Percentiles rank a stretch among this genome's conserved stretches.
phyloP scores from a whole-genome alignment of 2,113 vertebrate species.

The Oncorhynchus mykiss region DNA sequence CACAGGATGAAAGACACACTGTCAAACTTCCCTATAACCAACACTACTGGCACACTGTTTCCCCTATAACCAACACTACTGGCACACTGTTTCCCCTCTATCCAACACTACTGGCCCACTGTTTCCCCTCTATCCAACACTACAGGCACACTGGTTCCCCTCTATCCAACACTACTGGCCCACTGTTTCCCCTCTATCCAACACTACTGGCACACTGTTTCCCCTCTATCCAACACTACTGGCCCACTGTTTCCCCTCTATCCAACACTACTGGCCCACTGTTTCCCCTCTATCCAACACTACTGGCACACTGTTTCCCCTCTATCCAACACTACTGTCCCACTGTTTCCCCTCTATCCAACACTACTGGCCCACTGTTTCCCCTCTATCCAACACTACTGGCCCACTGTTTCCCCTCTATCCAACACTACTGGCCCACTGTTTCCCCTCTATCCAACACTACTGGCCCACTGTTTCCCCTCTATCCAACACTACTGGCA shows the following conservation, averaged over 20 bases:
- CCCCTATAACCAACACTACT: conserved; percentile 22
- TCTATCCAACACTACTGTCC: conserved; percentile 4
- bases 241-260: neutral
- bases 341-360: too few relatives aligned
- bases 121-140: neutral
- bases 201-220: conserved; percentile 53
- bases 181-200: neutral
- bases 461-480: neutral
- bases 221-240: too few relatives aligned
- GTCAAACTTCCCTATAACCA: neutral
- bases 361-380: too few relatives aligned
- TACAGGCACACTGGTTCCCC: conserved; percentile 52
- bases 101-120: too few relatives aligned
- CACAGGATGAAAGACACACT: neutral
- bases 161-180: too few relatives aligned
- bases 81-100: conserved; percentile 43
- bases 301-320: neutral
- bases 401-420: conserved; percentile 35
- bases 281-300: too few relatives aligned
- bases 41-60: too few relatives aligned
- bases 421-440: conserved; percentile 53
- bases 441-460: too few relatives aligned
- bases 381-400: conserved; percentile 23
- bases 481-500: conserved; percentile 50
- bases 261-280: conserved; percentile 46